Evolutionary conservation across 37 sponge, comb jelly and placozoan species (phyloP), one percentile per base, ranked within the genome.

Genomic region (Beroe ovata): DNA sequence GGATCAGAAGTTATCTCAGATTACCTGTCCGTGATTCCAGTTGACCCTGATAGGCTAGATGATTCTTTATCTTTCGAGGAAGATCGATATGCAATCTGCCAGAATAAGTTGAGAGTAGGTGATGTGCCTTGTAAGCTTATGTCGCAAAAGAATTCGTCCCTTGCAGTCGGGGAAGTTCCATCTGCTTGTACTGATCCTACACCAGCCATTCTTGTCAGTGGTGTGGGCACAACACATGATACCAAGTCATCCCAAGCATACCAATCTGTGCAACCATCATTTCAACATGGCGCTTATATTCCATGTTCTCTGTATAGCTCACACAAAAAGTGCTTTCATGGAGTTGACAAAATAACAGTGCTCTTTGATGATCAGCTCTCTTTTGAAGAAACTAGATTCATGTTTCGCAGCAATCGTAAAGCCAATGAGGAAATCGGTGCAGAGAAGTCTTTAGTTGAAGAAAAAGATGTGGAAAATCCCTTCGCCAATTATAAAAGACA

Each of bases 11-110:
- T 47, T 11, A 47, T 47, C 54, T 16, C 11, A 47, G 54, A 47
- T 47, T 11, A 6, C 11, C 11, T 16, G 11, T 16, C 54, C 11
- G 54, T 47, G 6, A 16, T 11, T 47, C 54, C 22, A 20, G 63
- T 61, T 20, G n/a, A 61, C n/a, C 63, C 63, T 61, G 63, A 61
- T 25, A 61, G 63, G n/a, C 6, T 4, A 3, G 63, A 61, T 61
- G 63, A 61, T 25, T 26, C 26, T 16, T 16, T 61, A 6, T 61
- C 63, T 16, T 61, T 61, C 28, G 63, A 61, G n/a, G 63, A 61
- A 16, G 3, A 4, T 4, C 22, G 63, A 20, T 61, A 26, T 25
- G 16, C 11, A 19, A 11, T 19, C 59, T 11, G 16, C 16, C 11
- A 19, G 11, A 58, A 58, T 58, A 58, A 19, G 59, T 16, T 58